Percentiles rank a stretch among this genome's conserved stretches.
Conservation (phyloP, 2,113 vertebrate genomes). For the Varanus salvator region DNA sequence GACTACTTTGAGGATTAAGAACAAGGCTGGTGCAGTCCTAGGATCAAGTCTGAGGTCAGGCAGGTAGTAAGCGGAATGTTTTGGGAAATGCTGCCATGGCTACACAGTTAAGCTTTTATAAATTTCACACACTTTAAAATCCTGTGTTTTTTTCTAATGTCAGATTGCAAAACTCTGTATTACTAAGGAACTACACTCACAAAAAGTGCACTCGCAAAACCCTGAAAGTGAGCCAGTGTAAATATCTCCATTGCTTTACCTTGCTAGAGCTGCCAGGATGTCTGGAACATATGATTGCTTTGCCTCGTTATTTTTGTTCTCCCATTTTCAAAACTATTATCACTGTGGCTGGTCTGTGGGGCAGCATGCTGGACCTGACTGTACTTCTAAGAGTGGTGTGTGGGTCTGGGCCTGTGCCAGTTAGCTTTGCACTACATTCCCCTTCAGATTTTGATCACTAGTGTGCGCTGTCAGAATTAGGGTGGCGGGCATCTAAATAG, state of each 20-base stretch:
- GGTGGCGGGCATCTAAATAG: neutral
- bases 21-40: neutral
- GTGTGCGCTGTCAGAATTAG: neutral
- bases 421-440: neutral
- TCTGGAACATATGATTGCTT: constrained; percentile 46
- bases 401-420: neutral
- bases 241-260: constrained; percentile 52
- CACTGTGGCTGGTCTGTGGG: neutral
- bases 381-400: neutral
- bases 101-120: neutral
- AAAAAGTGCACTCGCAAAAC: constrained; percentile 52
- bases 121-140: constrained; percentile 24
- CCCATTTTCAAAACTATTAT: constrained; percentile 21
- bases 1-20: neutral
- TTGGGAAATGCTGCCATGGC: neutral
- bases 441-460: neutral
- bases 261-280: constrained; percentile 22
- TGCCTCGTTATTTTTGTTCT: constrained; percentile 7
- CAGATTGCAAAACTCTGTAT: constrained; percentile 6
- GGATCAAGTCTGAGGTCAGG: neutral
- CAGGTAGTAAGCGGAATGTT: neutral
- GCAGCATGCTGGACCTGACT: neutral
- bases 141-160: neutral
- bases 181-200: constrained; percentile 23
- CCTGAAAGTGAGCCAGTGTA: constrained; percentile 58